Evolutionary conservation across 2,888 invertebrate species (phyloP), one percentile per base, ranked within the genome.

Genomic region (Limenitis camilla): DNA sequence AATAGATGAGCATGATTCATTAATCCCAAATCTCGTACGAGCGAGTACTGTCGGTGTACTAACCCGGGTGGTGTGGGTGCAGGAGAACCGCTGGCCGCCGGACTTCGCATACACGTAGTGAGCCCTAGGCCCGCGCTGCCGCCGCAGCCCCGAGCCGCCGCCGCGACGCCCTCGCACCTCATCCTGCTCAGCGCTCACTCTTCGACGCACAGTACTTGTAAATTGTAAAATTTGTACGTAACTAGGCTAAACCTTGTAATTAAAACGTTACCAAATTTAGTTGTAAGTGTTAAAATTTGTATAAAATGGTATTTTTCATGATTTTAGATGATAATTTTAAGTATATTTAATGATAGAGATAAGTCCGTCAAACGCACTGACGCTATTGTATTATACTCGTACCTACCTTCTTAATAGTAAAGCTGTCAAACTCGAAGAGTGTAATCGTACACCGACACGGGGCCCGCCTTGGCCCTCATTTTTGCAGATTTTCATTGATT

Each of bases 81-180:
- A 85, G 85, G 85, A 84, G 63, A 82, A 80, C 69, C 79, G 82
- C 67, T 83, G 85, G 83, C 81, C 84, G 67, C 83, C 82, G 58
- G 78, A 82, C 75, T 81, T 84, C 80, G 76, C 76, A 52, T 78
- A 81, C 81, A 82, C 84, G 81, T 84, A 84, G 81, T 45, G 72
- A 55, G 64, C 53, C 59, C 61, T 47, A 59, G 38, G 51, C 55
- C 53, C 45, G 50, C 49, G 56, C 48, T 47, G 39, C 48, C 33
- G 9, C 33, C 41, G 36, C 48, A 52, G 29, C 38, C 31, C 42
- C 4, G 32, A 35, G 38, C 11, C 31, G 31, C 42, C n/a, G n/a
- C n/a, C n/a, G n/a, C n/a, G n/a, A n/a, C n/a, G n/a, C n/a, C n/a
- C n/a, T n/a, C n/a, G n/a, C n/a, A n/a, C n/a, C n/a, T n/a, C n/a